Base-by-base conservation (phyloP, 92 coral and sea anemone species). In the Epizoanthus scotinus region DNA sequence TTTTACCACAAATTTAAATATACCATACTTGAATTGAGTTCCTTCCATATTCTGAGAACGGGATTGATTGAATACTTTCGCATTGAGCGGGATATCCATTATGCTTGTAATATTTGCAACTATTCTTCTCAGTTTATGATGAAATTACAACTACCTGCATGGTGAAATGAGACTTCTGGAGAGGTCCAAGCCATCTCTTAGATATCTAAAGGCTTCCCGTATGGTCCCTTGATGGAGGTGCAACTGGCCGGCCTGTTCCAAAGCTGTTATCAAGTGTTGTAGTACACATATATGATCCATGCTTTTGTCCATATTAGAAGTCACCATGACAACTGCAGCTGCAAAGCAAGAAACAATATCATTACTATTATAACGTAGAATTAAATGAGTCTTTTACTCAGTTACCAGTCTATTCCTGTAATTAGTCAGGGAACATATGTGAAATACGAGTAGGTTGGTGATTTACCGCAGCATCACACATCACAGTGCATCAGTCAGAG, bases 181-280 rank as follows among this genome's bases (percentile, higher is more conserved):
- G n/a, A 95, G 65, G 60, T 82, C 63, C 47, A 93, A 64, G 5
- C 98, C 98, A 87, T 91, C 97, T 62, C 78, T 78, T 42, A 93
- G 78, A 79, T 88, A 89, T 78, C 82, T 78, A 70, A 78, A 82
- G 3, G 95, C 98, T 34, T 95, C 98, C 65, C 93, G 86, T 62
- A 91, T 90, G 83, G 97, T 90, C 22, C 98, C 98, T 68, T 92
- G 98, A 60, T 89, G 89, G 28, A 93, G 61, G n/a, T 86, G 79
- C 38, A 95, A 63, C 82, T 82, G 67, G 2, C 98, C 98, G 73
- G 88, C 90, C 73, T 91, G 95, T 56, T 85, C 40, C 38, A 83
- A 87, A 47, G 89, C 82, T 8, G 79, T 70, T 26, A 89, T 82
- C 69, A 95, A 85, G 81, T 83, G 88, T 25, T 84, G 84, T 10